Percentiles rank a stretch among this genome's conserved stretches.
Conservation (phyloP, 1,140 invertebrate species). For the Ptiloglossa arizonensis region DNA sequence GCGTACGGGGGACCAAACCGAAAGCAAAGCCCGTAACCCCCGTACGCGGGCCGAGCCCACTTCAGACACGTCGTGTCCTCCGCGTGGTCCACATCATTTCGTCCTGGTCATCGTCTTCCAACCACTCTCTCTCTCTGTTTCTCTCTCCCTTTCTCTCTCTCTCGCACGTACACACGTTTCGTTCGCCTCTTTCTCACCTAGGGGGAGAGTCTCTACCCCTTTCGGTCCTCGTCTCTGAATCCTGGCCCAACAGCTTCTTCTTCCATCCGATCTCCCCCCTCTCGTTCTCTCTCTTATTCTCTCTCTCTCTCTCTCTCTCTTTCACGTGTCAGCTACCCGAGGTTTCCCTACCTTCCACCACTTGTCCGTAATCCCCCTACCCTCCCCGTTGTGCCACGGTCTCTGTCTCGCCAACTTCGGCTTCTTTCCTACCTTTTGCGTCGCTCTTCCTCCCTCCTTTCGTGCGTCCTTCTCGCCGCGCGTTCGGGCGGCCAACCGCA, state of each 20-base stretch:
- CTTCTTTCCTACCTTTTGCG: slow-evolving; percentile 40
- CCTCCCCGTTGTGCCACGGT: slow-evolving; percentile 13
- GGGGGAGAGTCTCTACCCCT: no score
- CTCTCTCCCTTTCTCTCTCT: slow-evolving; percentile 2
- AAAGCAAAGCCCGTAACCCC: slow-evolving; percentile 70
- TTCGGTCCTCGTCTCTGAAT: no score
- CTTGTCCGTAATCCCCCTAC: background rate
- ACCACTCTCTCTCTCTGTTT: background rate
- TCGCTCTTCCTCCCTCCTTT: slow-evolving; percentile 46
- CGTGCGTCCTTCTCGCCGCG: slow-evolving; percentile 55
- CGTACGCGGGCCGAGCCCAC: slow-evolving; percentile 55
- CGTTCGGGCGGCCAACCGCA: slow-evolving; percentile 61
- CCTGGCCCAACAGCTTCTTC: no score
- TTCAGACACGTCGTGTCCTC: slow-evolving; percentile 74
- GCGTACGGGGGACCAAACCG: slow-evolving; percentile 58
- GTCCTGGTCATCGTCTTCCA: slow-evolving; percentile 29
- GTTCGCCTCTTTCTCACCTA: no score
- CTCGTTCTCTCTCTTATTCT: background rate
- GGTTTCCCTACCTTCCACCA: background rate
- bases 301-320: slow-evolving; percentile 4
- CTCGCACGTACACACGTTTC: no score
- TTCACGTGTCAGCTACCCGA: no score
- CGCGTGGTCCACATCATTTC: slow-evolving; percentile 72
- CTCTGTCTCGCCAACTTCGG: slow-evolving; percentile 24
- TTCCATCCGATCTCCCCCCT: background rate